Percentiles rank a stretch among this genome's conserved stretches.
Conservation (phyloP, 92 coral and sea anemone genomes). For the Chrysogorgia sp. region DNA sequence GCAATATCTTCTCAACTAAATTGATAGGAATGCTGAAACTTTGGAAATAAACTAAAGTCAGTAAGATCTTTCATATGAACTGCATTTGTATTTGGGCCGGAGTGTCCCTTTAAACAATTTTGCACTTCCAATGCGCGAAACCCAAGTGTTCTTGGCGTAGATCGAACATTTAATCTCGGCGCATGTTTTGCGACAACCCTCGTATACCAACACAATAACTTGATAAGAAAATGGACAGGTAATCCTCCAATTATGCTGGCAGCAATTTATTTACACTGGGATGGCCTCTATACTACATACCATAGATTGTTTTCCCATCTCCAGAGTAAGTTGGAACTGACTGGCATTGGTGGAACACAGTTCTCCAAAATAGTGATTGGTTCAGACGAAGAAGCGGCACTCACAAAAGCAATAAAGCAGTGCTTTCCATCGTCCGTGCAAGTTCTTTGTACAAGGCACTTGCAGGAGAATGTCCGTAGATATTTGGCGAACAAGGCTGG, state of each 20-base stretch:
- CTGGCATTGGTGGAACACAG: conserved; percentile 18
- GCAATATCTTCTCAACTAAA: no score
- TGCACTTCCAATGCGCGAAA: neutral
- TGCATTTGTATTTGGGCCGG: no score
- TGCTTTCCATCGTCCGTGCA: conserved; percentile 18
- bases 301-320: conserved; percentile 23
- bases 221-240: conserved; percentile 6
- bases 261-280: no score
- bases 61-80: no score
- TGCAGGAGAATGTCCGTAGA: conserved; percentile 32
- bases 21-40: no score
- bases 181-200: conserved; percentile 25
- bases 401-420: conserved; percentile 1
- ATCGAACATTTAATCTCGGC: conserved; percentile 22
- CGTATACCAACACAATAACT: conserved; percentile 25
- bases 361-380: conserved; percentile 5
- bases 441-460: conserved; percentile 19
- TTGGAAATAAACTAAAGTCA: no score
- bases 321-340: conserved; percentile 17
- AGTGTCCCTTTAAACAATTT: conserved; percentile 24
- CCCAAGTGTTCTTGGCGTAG: conserved; percentile 31
- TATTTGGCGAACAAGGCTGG: conserved; percentile 29
- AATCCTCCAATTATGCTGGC: conserved; percentile 15
- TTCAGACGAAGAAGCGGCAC: conserved; percentile 30
- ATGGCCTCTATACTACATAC: conserved; percentile 11